Base-by-base conservation (phyloP, 1,140 invertebrate genomes). In the Marisa cornuarietis region DNA sequence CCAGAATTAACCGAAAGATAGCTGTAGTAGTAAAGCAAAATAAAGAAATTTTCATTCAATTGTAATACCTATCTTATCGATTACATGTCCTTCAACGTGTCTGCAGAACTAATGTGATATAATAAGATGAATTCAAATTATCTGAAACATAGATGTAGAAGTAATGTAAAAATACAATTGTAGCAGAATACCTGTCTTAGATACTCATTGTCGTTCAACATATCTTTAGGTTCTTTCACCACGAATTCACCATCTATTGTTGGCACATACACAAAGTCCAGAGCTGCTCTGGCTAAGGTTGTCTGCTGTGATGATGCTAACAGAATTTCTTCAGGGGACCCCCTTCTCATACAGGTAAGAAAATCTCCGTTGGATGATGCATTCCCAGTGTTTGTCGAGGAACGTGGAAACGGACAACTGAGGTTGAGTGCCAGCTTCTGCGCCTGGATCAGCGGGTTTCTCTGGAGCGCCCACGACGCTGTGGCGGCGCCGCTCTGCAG, bases 351-450 rank as follows among this genome's bases (percentile, higher is more conserved):
- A 72, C 51, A 49, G 31, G 11, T 7, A 2, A n/a, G 10, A 10
- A 52, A 11, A n/a, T n/a, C 71, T 22, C 3, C 10, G 31, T 16
- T 72, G 11, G 9, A 5, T 16, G 42, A 4, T 31, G 10, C 22
- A 42, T 14, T 8, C 14, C 22, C 71, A 1, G 71, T 16, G 11
- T 1, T 14, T 58, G 16, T 11, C 4, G 54, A 6, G 2, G 54
- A 58, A 1, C 16, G 11, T 14, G 54, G 11, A 18, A 9, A 18
- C 16, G 22, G 9, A 61, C 73, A 75, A 1, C 7, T 24, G 16
- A 75, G 20, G 49, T 26, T 42, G 10, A 42, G n/a, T 8, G 61
- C 97, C 97, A 24, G 97, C 96, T 77, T 95, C 96, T 91, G 98
- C 97, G 22, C 54, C 5, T n/a, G 22, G 31, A 0, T 6, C 42